phyloP scores from a whole-genome alignment of 2,797 vertebrate genomes.

The Momotus momota region DNA sequence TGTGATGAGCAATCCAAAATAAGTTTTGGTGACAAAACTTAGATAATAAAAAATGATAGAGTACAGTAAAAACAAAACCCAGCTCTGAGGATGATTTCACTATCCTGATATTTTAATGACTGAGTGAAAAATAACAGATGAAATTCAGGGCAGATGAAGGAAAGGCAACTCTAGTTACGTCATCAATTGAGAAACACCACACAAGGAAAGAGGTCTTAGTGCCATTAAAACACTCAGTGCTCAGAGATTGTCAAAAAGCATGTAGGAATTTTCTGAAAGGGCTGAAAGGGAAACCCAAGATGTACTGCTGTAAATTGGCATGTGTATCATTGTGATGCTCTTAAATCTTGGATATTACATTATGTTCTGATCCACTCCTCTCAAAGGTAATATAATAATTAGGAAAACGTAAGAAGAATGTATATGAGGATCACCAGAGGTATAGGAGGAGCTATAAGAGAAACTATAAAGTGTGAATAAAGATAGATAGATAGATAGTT shows the following conservation, averaged over 20 bases:
- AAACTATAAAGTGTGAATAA: neutral
- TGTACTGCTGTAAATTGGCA: accelerated
- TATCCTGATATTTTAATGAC: neutral
- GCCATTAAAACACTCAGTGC: neutral
- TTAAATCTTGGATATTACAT: neutral
- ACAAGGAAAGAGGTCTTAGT: neutral
- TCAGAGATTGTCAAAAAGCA: neutral
- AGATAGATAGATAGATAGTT: neutral
- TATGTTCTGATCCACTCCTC: neutral
- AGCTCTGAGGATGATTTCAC: neutral
- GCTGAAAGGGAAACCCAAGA: neutral
- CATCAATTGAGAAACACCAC: neutral
- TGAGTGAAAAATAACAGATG: neutral
- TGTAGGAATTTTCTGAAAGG: neutral
- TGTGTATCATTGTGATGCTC: neutral
- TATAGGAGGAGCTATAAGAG: neutral
- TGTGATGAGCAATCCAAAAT: neutral
- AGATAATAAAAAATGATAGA: neutral
- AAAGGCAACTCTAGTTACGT: neutral
- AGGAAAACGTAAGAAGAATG: neutral
- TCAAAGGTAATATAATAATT: neutral
- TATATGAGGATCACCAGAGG: neutral
- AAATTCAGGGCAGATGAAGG: neutral
- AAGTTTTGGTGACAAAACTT: neutral
- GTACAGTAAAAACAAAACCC: neutral